Evolutionary conservation across 2,113 vertebrate genomes (phyloP).

Genomic region (Mus pahari): DNA sequence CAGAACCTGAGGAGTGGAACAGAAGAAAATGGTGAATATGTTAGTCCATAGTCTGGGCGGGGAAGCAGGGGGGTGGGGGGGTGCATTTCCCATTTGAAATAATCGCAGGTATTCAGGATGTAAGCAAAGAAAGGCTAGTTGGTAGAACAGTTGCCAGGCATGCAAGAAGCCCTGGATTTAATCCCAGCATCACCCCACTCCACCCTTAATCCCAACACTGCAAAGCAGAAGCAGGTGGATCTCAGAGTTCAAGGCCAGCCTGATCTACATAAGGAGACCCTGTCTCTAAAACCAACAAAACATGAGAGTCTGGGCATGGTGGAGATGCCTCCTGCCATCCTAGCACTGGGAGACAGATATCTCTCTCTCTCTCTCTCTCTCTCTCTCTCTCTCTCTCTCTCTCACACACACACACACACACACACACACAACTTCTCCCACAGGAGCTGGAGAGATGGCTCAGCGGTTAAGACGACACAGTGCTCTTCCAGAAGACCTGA

Average conservation of each 20-base stretch:
- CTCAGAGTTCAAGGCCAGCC: neutral
- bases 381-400: too few relatives aligned
- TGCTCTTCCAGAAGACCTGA: neutral
- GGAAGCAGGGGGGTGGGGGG: rapidly evolving
- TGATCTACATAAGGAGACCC: neutral
- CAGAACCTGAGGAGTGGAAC: slow-evolving; percentile 84
- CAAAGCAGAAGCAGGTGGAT: neutral
- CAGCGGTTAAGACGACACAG: neutral
- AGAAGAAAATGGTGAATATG: neutral
- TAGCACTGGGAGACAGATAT: neutral
- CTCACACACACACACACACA: neutral
- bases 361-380: too few relatives aligned
- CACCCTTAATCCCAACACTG: neutral
- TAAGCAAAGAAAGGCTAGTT: neutral
- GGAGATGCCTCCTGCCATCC: neutral
- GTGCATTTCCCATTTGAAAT: neutral
- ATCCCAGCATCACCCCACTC: neutral
- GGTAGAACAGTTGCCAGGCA: neutral
- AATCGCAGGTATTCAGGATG: neutral
- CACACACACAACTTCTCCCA: neutral
- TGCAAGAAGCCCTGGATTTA: neutral
- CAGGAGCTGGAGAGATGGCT: neutral
- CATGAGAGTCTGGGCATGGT: too few relatives aligned
- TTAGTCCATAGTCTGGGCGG: neutral
- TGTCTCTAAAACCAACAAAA: neutral